phyloP scores from a whole-genome alignment of 2,797 vertebrate genomes.

The Phyllotis vaccarum region DNA sequence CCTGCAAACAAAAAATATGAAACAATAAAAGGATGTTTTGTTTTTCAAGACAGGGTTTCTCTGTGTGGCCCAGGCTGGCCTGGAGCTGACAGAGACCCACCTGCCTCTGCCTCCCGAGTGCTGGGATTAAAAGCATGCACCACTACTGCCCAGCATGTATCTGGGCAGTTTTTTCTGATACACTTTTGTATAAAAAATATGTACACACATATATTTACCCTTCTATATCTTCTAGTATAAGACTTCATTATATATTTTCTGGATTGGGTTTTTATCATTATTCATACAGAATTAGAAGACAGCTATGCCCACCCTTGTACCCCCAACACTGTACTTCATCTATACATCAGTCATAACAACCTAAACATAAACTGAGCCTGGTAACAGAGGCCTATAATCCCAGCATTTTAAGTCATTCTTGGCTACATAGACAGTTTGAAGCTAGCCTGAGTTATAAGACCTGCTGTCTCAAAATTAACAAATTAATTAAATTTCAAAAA shows the following conservation, averaged over 20 bases:
- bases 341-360: background rate
- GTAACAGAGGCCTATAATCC: too few relatives aligned
- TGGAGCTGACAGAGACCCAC: too few relatives aligned
- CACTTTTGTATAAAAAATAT: background rate
- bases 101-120: too few relatives aligned
- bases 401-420: background rate
- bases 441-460: background rate
- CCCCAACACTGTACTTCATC: slow-evolving; percentile 68
- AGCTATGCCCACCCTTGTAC: slow-evolving; percentile 90
- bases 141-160: too few relatives aligned
- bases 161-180: background rate
- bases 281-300: slow-evolving; percentile 81
- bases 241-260: background rate
- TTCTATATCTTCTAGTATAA: background rate
- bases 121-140: too few relatives aligned
- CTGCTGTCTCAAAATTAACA: background rate
- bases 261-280: background rate
- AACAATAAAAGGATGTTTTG: background rate
- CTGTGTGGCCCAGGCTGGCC: too few relatives aligned
- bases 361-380: background rate
- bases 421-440: background rate
- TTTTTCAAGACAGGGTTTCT: too few relatives aligned
- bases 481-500: background rate
- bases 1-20: background rate
- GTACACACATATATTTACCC: too few relatives aligned